Evolutionary conservation across 1,140 invertebrate genomes (phyloP), one percentile per base, ranked within the genome.

Genomic region (Aphidius gifuensis): DNA sequence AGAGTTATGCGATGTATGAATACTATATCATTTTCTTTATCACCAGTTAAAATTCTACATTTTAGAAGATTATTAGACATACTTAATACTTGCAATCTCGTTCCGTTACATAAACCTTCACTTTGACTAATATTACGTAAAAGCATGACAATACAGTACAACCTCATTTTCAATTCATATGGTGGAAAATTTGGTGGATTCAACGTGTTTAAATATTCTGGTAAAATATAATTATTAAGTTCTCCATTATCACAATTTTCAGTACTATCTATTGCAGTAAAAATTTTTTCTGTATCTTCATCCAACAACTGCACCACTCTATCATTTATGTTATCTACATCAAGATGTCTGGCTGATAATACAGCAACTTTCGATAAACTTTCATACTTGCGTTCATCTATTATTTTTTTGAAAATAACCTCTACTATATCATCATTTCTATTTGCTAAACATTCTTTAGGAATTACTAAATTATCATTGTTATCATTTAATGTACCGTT

Each of bases 321-420:
- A 40, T 66, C 49, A 60, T 74, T 72, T n/a, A 70, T 67, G 43
- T 68, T 51, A 45, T 70, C 56, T 23, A 69, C 66, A 45, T 66
- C 60, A 9, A 58, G 55, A 56, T 68, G 67, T 23, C 65, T 44
- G 1, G 68, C 64, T 5, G 64, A 44, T 6, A 71, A 58, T 40
- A 71, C 68, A 42, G 61, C 60, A 40, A 43, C 40, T 9, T 40
- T 54, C 7, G 60, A 16, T 40, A 62, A 39, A 40, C 61, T 45
- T 45, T 5, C 23, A 44, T 38, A 60, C 38, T 32, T 16, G 38
- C 42, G 32, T 40, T 60, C 38, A n/a, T 51, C 32, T 5, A 60
- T 51, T 40, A 51, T 1, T 32, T 60, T n/a, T 39, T 39, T 49
- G 23, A 59, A 54, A 9, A 23, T 59, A 32, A 48, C 48, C 38